Conservation (phyloP, 2,113 vertebrate species). For the Hypanus sabinus region DNA sequence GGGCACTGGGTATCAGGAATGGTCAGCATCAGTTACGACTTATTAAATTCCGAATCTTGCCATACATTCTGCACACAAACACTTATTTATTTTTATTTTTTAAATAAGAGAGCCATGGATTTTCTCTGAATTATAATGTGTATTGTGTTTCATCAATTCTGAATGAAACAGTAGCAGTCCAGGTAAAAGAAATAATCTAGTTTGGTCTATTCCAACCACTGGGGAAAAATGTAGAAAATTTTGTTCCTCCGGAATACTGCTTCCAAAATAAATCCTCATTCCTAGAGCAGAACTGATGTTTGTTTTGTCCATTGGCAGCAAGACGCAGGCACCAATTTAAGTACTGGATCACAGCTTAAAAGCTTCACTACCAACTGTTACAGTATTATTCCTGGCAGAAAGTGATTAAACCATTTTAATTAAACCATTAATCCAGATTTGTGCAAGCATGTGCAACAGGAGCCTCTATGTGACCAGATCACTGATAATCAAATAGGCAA, state of each 20-base stretch:
- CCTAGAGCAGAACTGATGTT: background rate
- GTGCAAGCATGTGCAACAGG: background rate
- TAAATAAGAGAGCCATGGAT: background rate
- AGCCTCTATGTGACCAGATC: background rate
- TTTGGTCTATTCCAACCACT: background rate
- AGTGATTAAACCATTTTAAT: background rate
- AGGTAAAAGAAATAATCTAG: background rate
- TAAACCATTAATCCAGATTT: background rate
- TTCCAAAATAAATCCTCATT: slow-evolving; percentile 11
- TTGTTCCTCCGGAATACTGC: background rate
- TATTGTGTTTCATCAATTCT: background rate
- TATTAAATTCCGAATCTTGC: background rate
- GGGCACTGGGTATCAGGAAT: background rate
- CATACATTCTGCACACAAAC: background rate
- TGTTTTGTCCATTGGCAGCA: background rate
- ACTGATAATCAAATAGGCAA: background rate
- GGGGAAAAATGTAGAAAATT: background rate
- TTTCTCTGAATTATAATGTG: slow-evolving; percentile 7
- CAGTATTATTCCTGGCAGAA: background rate
- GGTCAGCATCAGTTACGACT: background rate
- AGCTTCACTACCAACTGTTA: background rate
- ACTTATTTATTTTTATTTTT: background rate
- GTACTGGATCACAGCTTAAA: slow-evolving; percentile 17
- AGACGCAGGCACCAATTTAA: background rate
- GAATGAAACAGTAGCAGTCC: background rate